Conservation (phyloP, 2,797 vertebrate genomes). For the Acanthurus lineatus region DNA sequence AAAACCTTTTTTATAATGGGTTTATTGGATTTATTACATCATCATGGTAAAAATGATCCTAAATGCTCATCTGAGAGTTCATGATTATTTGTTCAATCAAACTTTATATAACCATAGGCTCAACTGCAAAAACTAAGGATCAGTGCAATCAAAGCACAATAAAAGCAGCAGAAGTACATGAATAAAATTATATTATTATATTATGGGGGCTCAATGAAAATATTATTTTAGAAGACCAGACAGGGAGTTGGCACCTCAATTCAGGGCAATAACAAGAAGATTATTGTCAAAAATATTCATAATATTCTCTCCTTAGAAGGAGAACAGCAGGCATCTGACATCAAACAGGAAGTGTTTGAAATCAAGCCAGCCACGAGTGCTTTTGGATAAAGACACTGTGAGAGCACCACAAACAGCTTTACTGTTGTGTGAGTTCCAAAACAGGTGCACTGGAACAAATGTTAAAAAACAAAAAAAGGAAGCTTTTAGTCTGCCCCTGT, state of each 20-base stretch:
- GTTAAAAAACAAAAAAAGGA: conserved; percentile 5
- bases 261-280: conserved; percentile 8
- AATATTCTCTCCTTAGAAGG: conserved; percentile 17
- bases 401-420: conserved; percentile 28
- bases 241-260: conserved; percentile 1
- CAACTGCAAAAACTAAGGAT: not conserved
- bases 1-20: too few species aligned
- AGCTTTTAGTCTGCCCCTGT: conserved; percentile 26
- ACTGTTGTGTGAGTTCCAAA: conserved; percentile 18
- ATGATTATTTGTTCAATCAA: not conserved
- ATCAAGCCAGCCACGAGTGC: conserved; percentile 43
- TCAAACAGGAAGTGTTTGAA: conserved; percentile 57
- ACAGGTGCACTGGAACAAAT: conserved; percentile 23
- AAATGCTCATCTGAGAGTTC: not conserved
- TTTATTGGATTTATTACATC: too few species aligned
- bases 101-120: too few species aligned
- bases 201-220: not conserved
- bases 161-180: not conserved
- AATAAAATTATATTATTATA: not conserved
- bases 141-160: not conserved
- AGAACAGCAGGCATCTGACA: conserved; percentile 47
- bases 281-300: conserved; percentile 37
- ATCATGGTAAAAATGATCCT: not conserved
- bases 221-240: not conserved
- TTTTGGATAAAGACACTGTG: conserved; percentile 30